Conservation (phyloP, 2,113 vertebrate genomes). For the Apodemus speciosus region DNA sequence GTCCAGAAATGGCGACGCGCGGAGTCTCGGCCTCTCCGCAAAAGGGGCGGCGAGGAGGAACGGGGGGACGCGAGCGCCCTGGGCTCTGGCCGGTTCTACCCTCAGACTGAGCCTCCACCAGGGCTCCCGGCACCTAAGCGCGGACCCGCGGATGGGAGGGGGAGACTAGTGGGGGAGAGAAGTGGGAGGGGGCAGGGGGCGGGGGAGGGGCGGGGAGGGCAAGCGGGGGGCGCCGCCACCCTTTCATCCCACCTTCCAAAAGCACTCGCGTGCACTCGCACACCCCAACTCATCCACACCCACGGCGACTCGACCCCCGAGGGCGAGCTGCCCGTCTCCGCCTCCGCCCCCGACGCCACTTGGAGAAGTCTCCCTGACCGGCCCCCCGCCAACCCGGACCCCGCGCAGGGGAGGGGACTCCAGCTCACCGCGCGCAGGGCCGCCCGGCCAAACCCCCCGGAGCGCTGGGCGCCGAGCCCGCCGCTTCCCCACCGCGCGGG, state of each 20-base stretch:
- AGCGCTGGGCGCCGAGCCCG: slow-evolving; percentile 58
- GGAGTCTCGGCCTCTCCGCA: slow-evolving; percentile 56
- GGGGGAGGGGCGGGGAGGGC: slow-evolving; percentile 31
- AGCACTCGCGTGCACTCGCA: slow-evolving; percentile 40
- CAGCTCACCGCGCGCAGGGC: neutral
- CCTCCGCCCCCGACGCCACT: slow-evolving; percentile 54
- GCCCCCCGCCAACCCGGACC: neutral
- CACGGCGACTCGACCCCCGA: neutral
- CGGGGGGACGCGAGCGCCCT: slow-evolving; percentile 50
- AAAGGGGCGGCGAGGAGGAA: neutral
- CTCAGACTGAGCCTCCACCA: slow-evolving; percentile 80
- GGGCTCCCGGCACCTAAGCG: slow-evolving; percentile 80
- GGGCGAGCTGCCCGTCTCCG: slow-evolving; percentile 14
- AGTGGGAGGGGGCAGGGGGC: slow-evolving; percentile 51
- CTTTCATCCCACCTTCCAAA: slow-evolving; percentile 75
- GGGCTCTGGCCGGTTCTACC: slow-evolving; percentile 79
- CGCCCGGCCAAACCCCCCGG: slow-evolving; percentile 28
- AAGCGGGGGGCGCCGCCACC: slow-evolving; percentile 57
- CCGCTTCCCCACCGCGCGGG: slow-evolving; percentile 32
- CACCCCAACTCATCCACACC: slow-evolving; percentile 2
- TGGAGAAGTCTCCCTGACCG: slow-evolving; percentile 27
- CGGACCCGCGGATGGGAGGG: slow-evolving; percentile 50
- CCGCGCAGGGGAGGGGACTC: slow-evolving; percentile 60
- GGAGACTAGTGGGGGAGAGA: slow-evolving; percentile 60
- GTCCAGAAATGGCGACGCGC: slow-evolving; percentile 84